phyloP scores from a whole-genome alignment of 2,888 invertebrate genomes.

The Megaustenia siamemsis region DNA sequence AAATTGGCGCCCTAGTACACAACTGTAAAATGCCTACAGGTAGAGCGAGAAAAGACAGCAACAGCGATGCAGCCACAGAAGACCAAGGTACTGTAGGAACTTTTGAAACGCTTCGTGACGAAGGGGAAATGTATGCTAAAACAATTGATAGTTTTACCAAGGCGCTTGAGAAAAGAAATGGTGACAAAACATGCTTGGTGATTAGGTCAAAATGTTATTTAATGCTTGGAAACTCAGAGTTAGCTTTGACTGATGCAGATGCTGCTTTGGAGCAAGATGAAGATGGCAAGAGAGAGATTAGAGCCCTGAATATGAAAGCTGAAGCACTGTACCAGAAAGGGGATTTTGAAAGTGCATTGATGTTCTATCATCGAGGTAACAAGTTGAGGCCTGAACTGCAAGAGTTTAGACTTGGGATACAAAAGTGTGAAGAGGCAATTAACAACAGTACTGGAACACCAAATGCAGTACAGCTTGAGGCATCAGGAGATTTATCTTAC shows the following conservation, averaged over 20 bases:
- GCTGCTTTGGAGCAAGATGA: conserved; percentile 84
- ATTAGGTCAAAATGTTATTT: conserved; percentile 94
- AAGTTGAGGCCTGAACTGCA: conserved; percentile 91
- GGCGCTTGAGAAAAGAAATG: conserved; percentile 90
- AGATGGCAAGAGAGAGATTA: conserved; percentile 72
- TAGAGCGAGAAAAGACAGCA: conserved; percentile 62
- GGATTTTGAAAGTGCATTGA: conserved; percentile 94
- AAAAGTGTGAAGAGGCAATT: conserved; percentile 96
- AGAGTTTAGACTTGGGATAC: conserved; percentile 88
- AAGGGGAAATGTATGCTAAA: conserved; percentile 74
- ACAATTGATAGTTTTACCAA: conserved; percentile 78
- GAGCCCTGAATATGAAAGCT: conserved; percentile 92
- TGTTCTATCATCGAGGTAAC: conserved; percentile 93
- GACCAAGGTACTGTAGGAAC: conserved; percentile 66
- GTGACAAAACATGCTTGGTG: conserved; percentile 91
- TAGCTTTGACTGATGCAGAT: conserved; percentile 92
- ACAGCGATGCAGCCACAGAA: conserved; percentile 68
- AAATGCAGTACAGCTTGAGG: conserved; percentile 74
- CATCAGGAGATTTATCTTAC: conserved; percentile 76
- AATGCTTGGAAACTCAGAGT: conserved; percentile 91
- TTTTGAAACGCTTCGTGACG: conserved; percentile 75
- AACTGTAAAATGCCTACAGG: conserved; percentile 20
- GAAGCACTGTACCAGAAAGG: conserved; percentile 95
- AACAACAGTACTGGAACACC: conserved; percentile 90
- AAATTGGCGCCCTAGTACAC: background rate